A percentile compares a stretch with the other conserved stretches of the same genome.
Evolutionary conservation across 2,888 invertebrate genomes (phyloP).

Genomic region (Hybos culiciformis): DNA sequence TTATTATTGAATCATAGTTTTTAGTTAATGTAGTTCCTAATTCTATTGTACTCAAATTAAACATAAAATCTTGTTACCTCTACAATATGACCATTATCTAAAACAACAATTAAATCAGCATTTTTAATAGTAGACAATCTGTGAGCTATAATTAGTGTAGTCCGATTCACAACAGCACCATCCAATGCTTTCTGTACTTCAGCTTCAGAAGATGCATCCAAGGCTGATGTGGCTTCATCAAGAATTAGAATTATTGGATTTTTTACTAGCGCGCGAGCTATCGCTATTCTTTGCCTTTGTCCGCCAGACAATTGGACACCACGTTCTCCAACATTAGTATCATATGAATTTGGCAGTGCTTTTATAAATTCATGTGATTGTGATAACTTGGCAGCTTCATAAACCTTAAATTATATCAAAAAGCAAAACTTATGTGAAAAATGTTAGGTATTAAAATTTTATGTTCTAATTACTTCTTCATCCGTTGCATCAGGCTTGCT

Average conservation of each 20-base stretch:
- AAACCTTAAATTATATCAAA: slow-evolving; percentile 42
- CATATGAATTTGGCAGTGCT: slow-evolving; percentile 68
- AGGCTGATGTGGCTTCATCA: slow-evolving; percentile 92
- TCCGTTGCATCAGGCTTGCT: slow-evolving; percentile 58
- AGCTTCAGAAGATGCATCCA: slow-evolving; percentile 86
- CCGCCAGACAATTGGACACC: slow-evolving; percentile 89
- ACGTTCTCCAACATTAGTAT: slow-evolving; percentile 77
- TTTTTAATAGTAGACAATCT: slow-evolving; percentile 80
- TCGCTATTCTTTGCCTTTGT: slow-evolving; percentile 88
- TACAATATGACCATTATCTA: slow-evolving; percentile 67
- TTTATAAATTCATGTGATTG: slow-evolving; percentile 86
- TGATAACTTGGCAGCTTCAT: slow-evolving; percentile 67
- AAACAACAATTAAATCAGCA: slow-evolving; percentile 83
- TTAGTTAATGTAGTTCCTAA: background rate
- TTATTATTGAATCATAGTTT: background rate
- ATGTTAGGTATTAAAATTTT: background rate
- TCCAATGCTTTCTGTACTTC: slow-evolving; percentile 82
- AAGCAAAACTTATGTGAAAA: background rate
- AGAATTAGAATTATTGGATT: slow-evolving; percentile 76
- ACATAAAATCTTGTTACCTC: slow-evolving; percentile 51
- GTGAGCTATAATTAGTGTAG: slow-evolving; percentile 92
- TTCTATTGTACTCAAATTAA: background rate
- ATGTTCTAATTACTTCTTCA: slow-evolving; percentile 41
- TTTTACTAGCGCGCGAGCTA: slow-evolving; percentile 85
- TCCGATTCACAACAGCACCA: slow-evolving; percentile 65